Base-by-base conservation (phyloP, 2,797 vertebrate genomes). In the Bovichtus variegatus region DNA sequence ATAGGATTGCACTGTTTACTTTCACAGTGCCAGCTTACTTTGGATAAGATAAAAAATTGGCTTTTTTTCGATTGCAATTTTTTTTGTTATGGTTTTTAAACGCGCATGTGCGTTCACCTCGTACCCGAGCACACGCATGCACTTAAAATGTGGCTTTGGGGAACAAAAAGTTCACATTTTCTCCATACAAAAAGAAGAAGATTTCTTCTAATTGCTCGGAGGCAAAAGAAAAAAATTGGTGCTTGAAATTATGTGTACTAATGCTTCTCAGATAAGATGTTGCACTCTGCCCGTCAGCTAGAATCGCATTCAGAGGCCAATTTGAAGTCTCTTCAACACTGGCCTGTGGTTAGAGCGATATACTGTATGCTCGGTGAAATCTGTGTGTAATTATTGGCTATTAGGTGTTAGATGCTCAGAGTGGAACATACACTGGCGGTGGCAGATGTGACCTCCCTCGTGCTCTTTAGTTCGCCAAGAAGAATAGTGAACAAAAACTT, bases 151-250 rank as follows among this genome's bases (percentile, higher is more conserved):
- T 89, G 40, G 90, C 90, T 93, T 81, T 58, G 25, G 91, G 93
- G 91, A 71, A 89, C 92, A 87, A 91, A 93, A 93, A 91, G 90
- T 87, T 93, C 86, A 92, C 80, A 91, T 91, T 88, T 91, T 89
- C 16, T 63, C 71, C 87, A 90, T 86, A 90, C 83, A 89, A 84
- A 91, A n/a, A n/a, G n/a, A n/a, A n/a, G n/a, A n/a, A 91, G 86
- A 94, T 91, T 54, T 38, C 23, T 34, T 18, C 15, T 76, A 70
- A 76, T 86, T 82, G 81, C 85, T 91, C 63, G 72, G 60, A 90
- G 91, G 86, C 86, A 88, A 91, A 90, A 88, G 82, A 86, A 87
- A 90, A 88, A 82, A 86, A 87, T 85, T 78, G 68, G 63, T 21
- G 36, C 75, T 83, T 75, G 73, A 87, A 91, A 89, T 91, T 67